Evolutionary conservation across 2,113 vertebrate genomes (phyloP).

Genomic region (Rhabdomys dilectus): DNA sequence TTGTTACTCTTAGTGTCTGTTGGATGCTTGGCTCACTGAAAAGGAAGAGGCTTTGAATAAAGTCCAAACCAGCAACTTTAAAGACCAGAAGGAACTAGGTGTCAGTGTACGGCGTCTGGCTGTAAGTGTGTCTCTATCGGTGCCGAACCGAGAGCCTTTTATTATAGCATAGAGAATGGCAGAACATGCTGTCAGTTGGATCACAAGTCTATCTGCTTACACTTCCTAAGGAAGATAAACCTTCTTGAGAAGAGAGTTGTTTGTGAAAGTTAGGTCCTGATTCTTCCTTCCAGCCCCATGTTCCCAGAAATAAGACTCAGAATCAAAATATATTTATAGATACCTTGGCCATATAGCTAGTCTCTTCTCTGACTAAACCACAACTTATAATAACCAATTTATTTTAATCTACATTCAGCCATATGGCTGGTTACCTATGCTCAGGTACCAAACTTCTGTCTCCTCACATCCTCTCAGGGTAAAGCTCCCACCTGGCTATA

Average conservation of each 20-base stretch:
- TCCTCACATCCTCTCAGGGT: too few relatives aligned
- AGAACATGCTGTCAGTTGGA: not conserved
- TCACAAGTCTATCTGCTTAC: not conserved
- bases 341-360: too few relatives aligned
- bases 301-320: too few relatives aligned
- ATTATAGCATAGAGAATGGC: not conserved
- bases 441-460: too few relatives aligned
- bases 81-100: slow-evolving; percentile 93
- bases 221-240: not conserved
- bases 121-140: slow-evolving; percentile 88
- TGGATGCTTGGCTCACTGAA: slow-evolving; percentile 94
- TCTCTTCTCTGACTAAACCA: too few relatives aligned
- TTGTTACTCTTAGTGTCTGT: slow-evolving; percentile 88
- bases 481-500: too few relatives aligned
- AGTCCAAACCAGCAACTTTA: slow-evolving; percentile 94
- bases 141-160: not conserved
- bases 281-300: too few relatives aligned
- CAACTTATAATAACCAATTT: too few relatives aligned
- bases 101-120: slow-evolving; percentile 93
- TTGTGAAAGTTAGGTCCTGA: too few relatives aligned
- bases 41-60: slow-evolving; percentile 94
- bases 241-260: not conserved
- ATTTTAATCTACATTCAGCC: too few relatives aligned
- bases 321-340: too few relatives aligned
- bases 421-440: too few relatives aligned